These are phyloP conservation scores for Gnathochromis pfefferi DNA, from an alignment of 2,113 vertebrate species.

Conservation along the genomic window DNA sequence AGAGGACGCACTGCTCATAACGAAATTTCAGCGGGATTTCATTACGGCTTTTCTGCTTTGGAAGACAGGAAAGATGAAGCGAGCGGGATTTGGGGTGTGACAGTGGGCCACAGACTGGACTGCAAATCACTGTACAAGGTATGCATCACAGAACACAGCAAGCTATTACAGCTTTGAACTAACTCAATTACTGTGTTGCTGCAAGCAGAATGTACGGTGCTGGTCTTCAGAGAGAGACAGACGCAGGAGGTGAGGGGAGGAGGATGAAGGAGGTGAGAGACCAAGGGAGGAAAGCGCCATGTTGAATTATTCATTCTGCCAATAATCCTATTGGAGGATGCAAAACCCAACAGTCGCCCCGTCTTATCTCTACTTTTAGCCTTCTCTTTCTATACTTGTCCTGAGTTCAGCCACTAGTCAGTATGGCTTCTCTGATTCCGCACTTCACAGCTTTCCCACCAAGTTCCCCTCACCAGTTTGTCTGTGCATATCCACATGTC, in stretches of 20 bases:
- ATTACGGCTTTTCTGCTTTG: not conserved
- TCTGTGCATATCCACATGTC: not conserved
- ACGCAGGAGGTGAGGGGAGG: not conserved
- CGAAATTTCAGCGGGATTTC: not conserved
- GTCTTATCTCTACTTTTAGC: not conserved
- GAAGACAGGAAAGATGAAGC: not conserved
- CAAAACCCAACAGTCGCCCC: not conserved
- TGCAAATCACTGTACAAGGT: not conserved
- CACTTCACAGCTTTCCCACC: not conserved
- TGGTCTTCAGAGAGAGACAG: not conserved
- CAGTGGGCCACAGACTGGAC: not conserved
- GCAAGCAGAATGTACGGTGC: not conserved
- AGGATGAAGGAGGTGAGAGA: not conserved
- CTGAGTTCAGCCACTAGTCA: not conserved
- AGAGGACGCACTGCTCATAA: not conserved
- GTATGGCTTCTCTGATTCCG: not conserved
- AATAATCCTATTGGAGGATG: not conserved
- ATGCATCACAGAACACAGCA: not conserved
- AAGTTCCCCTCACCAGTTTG: not conserved
- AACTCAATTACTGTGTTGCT: not conserved
- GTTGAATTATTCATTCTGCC: slow-evolving; percentile 12
- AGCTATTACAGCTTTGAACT: not conserved
- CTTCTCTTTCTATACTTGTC: not conserved
- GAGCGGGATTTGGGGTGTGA: not conserved
- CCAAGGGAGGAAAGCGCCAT: not conserved